phyloP scores from a whole-genome alignment of 2,113 vertebrate species.

The Ardeotis arabs region DNA sequence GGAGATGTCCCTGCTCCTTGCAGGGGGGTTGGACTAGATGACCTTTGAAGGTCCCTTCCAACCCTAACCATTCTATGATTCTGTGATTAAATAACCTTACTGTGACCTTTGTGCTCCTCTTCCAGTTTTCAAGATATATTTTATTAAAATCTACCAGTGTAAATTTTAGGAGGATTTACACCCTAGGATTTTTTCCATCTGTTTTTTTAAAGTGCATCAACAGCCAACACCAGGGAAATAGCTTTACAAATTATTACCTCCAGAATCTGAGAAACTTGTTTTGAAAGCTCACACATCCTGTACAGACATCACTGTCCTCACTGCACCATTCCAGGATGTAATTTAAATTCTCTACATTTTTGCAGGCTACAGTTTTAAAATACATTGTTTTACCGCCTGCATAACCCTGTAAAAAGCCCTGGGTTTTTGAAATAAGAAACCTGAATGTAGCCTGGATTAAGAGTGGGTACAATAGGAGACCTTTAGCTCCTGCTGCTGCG shows the following conservation, averaged over 20 bases:
- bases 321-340: constrained; percentile 52
- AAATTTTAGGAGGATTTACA: constrained; percentile 65
- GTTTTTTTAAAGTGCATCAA: constrained; percentile 44
- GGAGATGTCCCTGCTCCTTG: too few species aligned
- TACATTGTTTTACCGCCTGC: constrained; percentile 54
- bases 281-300: constrained; percentile 53
- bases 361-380: constrained; percentile 40
- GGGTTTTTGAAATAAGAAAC: constrained; percentile 34
- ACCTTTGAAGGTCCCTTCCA: too few species aligned
- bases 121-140: constrained; percentile 17
- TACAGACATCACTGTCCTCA: constrained; percentile 23
- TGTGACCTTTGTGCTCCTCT: neutral
- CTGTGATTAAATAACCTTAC: constrained; percentile 30
- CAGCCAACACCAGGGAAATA: constrained; percentile 40
- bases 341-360: constrained; percentile 69
- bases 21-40: too few species aligned
- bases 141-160: constrained; percentile 39
- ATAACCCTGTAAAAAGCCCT: constrained; percentile 18
- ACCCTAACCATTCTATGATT: too few species aligned
- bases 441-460: constrained; percentile 22
- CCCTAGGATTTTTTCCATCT: constrained; percentile 56
- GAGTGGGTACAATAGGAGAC: constrained; percentile 5
- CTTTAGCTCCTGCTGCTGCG: neutral
- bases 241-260: constrained; percentile 61
- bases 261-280: constrained; percentile 56